Conservation (phyloP, 2,113 vertebrate species). For the Stomatorhinus ivindoensis region DNA sequence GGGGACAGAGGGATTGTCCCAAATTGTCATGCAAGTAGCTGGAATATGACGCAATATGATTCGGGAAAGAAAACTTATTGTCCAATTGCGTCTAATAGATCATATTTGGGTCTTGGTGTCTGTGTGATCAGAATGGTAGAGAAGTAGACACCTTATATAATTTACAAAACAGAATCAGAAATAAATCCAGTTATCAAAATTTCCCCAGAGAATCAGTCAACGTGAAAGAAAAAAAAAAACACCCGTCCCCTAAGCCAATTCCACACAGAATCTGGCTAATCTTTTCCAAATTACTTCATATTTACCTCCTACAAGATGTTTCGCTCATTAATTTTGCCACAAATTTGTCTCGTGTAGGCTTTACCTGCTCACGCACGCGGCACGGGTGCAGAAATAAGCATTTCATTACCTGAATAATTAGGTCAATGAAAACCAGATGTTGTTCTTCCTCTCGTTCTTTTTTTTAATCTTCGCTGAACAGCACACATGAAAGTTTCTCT, state of each 20-base stretch:
- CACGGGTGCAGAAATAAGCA: conserved; percentile 83
- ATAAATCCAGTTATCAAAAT: conserved; percentile 10
- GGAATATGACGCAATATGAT: neutral
- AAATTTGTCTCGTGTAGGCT: conserved; percentile 65
- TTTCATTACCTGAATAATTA: conserved; percentile 91
- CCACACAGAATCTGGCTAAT: conserved; percentile 4
- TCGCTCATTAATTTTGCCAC: conserved; percentile 78
- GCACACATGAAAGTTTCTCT: conserved; percentile 46
- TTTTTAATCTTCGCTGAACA: conserved; percentile 56
- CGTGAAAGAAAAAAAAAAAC: neutral
- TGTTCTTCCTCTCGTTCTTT: conserved; percentile 60
- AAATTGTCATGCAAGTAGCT: neutral
- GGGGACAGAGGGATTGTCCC: neutral
- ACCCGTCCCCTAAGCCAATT: neutral
- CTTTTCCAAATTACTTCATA: conserved; percentile 18
- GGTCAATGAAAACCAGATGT: conserved; percentile 82
- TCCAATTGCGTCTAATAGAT: neutral
- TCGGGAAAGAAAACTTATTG: neutral
- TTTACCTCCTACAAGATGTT: conserved; percentile 61
- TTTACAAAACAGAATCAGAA: conserved; percentile 1
- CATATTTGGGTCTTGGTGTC: neutral
- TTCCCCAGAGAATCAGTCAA: conserved; percentile 3
- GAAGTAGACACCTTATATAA: neutral
- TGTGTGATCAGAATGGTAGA: neutral
- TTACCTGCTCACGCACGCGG: conserved; percentile 73